Conservation (phyloP, 1,140 invertebrate genomes). For the Xylocopa sonorina region DNA sequence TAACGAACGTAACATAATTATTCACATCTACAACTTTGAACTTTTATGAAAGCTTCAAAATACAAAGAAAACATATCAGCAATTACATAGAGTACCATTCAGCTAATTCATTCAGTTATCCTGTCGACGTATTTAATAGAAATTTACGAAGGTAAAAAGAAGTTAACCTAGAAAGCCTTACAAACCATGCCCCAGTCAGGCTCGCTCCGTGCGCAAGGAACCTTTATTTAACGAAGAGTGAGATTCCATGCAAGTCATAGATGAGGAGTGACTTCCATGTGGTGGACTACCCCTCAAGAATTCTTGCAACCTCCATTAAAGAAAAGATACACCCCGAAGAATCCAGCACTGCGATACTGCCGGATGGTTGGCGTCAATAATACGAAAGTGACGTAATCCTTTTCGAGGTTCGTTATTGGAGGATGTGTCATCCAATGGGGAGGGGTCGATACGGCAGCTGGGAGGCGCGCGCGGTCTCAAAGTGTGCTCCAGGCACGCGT, state of each 20-base stretch:
- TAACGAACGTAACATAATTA: neutral
- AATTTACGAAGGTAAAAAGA: neutral
- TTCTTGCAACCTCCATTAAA: conserved; percentile 27
- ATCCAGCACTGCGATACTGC: conserved; percentile 63
- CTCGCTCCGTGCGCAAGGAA: neutral
- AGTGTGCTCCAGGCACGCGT: conserved; percentile 57
- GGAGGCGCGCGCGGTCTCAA: conserved; percentile 52
- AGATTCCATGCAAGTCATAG: neutral
- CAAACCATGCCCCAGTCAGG: neutral
- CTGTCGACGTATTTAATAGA: neutral
- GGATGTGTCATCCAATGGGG: conserved; percentile 78
- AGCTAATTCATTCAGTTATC: neutral
- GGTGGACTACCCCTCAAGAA: conserved; percentile 9
- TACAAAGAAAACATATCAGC: neutral
- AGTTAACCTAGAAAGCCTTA: conserved; percentile 4
- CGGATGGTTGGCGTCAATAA: conserved; percentile 77
- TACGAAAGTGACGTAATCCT: conserved; percentile 78
- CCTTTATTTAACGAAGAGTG: conserved; percentile 19
- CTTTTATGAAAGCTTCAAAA: neutral
- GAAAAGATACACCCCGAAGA: conserved; percentile 41
- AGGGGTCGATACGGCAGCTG: conserved; percentile 76
- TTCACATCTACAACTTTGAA: neutral
- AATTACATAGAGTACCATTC: neutral
- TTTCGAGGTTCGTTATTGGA: conserved; percentile 77
- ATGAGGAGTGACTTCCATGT: neutral